These are phyloP conservation scores for Ara ararauna DNA, from an alignment of 2,797 vertebrate species.

Conservation along the genomic window DNA sequence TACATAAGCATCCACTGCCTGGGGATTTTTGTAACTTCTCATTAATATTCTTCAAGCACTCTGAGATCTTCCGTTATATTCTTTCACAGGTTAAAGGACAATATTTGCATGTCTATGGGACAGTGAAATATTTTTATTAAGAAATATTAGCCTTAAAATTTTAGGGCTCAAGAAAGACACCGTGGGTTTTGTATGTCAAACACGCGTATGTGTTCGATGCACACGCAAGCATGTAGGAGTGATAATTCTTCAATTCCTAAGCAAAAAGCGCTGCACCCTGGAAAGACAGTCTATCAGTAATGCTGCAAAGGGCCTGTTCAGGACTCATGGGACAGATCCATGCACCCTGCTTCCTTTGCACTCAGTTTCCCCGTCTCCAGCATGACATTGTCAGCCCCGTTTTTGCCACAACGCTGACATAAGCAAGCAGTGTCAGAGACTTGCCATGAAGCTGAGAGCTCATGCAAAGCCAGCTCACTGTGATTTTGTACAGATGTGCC, in stretches of 20 bases:
- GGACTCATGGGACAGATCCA: background rate
- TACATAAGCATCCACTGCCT: background rate
- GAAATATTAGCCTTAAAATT: constrained; percentile 22
- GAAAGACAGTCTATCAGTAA: accelerated
- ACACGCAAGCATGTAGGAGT: too few species aligned
- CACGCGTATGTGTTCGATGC: background rate
- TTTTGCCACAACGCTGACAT: background rate
- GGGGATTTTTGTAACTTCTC: background rate
- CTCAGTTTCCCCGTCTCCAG: too few species aligned
- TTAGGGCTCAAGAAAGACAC: background rate
- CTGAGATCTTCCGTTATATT: constrained; percentile 18
- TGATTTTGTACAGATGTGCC: constrained; percentile 21
- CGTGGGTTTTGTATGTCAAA: background rate
- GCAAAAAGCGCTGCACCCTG: background rate
- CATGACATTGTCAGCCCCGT: background rate
- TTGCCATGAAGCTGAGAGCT: background rate
- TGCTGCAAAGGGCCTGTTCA: background rate
- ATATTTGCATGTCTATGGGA: constrained; percentile 36
- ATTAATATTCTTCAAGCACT: constrained; percentile 33
- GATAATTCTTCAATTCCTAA: background rate
- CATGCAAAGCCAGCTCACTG: accelerated
- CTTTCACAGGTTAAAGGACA: constrained; percentile 46
- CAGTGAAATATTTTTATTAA: constrained; percentile 43
- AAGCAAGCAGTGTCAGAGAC: background rate
- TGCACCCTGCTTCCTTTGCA: background rate